These are phyloP conservation scores for Xestia c-nigrum DNA, from an alignment of 2,888 invertebrate species.

Conservation along the genomic window DNA sequence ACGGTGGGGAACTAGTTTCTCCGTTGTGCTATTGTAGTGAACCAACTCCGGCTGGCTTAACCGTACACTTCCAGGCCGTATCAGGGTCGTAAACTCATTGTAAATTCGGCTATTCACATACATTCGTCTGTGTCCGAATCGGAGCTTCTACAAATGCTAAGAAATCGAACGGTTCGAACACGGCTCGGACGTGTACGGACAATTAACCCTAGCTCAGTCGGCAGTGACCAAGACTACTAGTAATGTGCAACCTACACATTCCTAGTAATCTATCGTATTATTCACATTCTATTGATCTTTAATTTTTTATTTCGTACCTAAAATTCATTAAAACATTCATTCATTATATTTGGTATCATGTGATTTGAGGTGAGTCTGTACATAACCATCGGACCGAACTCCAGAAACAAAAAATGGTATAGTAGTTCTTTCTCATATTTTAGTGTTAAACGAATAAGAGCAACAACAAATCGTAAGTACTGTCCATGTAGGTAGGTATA, in stretches of 20 bases:
- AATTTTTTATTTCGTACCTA: conserved; percentile 1
- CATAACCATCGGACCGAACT: neutral
- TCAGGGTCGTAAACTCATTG: conserved; percentile 1
- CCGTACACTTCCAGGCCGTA: neutral
- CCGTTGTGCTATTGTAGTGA: conserved; percentile 14
- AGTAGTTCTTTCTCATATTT: conserved; percentile 12
- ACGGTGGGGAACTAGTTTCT: neutral
- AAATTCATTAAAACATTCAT: conserved; percentile 5
- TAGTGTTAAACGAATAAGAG: neutral
- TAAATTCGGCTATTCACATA: neutral
- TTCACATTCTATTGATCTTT: neutral
- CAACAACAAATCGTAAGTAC: conserved; percentile 33
- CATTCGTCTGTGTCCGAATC: no score
- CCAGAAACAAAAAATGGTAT: conserved; percentile 9
- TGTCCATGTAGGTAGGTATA: conserved; percentile 1
- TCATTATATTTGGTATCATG: conserved; percentile 42
- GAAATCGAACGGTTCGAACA: neutral
- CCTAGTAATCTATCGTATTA: neutral
- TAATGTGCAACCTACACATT: neutral
- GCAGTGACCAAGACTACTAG: neutral
- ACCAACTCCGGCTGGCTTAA: no score
- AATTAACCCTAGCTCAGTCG: neutral
- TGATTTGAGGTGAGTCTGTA: conserved; percentile 23
- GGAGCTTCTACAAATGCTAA: conserved; percentile 6
- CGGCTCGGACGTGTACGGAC: conserved; percentile 4